These are phyloP conservation scores for Passerculus sandwichensis DNA, from an alignment of 2,797 vertebrate genomes.

Conservation along the genomic window DNA sequence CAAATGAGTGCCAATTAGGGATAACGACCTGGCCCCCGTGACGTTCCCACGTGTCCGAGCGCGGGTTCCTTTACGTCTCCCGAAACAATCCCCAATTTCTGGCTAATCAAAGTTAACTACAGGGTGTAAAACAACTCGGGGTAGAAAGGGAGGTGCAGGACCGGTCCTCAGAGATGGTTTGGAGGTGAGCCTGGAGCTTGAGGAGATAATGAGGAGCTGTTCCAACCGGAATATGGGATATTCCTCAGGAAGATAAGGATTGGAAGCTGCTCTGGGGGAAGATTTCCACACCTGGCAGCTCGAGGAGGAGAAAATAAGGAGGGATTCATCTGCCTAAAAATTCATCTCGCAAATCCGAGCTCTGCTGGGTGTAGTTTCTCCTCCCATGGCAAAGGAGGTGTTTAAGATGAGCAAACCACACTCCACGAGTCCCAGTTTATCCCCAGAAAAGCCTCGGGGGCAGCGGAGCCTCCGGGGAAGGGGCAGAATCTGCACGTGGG, in stretches of 20 bases:
- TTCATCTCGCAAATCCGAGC: not conserved
- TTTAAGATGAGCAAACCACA: fast-evolving
- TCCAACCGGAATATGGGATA: not conserved
- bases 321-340: not conserved
- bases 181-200: not conserved
- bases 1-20: not conserved
- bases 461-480: fast-evolving
- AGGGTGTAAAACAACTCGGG: not conserved
- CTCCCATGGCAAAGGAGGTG: not conserved
- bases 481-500: not conserved
- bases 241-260: not conserved
- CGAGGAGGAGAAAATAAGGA: not conserved
- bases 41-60: not conserved
- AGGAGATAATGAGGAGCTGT: not conserved
- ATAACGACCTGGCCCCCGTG: not conserved
- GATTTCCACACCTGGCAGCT: not conserved
- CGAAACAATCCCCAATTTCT: not conserved
- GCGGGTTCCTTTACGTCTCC: not conserved
- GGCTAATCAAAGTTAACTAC: not conserved
- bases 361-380: not conserved
- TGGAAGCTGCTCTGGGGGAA: not conserved
- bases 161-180: not conserved
- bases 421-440: fast-evolving
- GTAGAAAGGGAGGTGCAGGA: not conserved
- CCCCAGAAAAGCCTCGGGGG: not conserved